Percentiles rank a stretch among this genome's conserved stretches.
These are phyloP conservation scores for Pica pica DNA, from an alignment of 2,113 vertebrate species.

Conservation along the genomic window DNA sequence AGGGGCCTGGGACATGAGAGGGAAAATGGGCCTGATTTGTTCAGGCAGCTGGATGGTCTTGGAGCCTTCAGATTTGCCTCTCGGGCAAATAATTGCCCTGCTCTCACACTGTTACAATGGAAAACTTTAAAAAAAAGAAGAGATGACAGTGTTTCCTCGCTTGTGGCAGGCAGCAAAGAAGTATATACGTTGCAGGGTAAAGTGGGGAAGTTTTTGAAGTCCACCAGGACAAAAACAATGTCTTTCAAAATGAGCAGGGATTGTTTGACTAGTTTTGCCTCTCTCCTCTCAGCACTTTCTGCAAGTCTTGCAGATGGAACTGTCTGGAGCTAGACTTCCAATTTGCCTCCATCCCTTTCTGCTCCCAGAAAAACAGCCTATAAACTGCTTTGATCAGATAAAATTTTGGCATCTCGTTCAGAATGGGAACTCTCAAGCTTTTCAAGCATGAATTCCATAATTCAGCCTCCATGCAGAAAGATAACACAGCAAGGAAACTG, in stretches of 20 bases:
- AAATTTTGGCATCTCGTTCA: background rate
- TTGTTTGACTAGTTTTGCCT: background rate
- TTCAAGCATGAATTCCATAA: background rate
- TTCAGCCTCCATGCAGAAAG: background rate
- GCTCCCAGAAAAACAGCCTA: background rate
- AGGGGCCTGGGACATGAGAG: background rate
- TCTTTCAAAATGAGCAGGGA: background rate
- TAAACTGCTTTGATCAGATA: background rate
- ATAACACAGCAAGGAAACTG: background rate
- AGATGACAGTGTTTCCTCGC: background rate
- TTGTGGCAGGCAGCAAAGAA: background rate
- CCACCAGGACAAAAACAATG: background rate
- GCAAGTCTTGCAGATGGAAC: background rate
- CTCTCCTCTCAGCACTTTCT: background rate
- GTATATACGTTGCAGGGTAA: rapidly evolving
- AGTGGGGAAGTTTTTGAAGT: background rate
- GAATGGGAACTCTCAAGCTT: background rate
- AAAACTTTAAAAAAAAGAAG: background rate
- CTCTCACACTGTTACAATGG: background rate
- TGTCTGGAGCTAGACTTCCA: background rate
- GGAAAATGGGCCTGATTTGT: background rate
- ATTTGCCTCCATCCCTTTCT: background rate
- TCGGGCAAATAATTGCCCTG: background rate
- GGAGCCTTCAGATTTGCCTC: background rate
- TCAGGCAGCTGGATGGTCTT: background rate